These are phyloP conservation scores for Hirtodrosophila histrioides DNA, from an alignment of 2,888 invertebrate species.

Conservation along the genomic window DNA sequence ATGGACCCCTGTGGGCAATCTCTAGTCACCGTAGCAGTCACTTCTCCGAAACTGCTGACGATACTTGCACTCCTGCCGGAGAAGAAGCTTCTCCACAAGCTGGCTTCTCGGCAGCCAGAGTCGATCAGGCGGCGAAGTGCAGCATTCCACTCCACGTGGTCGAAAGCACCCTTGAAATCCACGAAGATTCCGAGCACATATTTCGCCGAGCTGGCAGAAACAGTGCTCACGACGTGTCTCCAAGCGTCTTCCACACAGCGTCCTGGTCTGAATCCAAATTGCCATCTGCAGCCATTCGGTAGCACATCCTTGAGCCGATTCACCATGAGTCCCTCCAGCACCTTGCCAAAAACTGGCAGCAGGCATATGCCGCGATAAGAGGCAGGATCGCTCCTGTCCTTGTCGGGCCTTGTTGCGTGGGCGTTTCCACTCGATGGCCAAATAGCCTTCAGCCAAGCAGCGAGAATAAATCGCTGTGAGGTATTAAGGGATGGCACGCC, in stretches of 20 bases:
- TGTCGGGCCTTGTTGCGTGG: conserved; percentile 17
- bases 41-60: conserved; percentile 19
- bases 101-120: conserved; percentile 21
- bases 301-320: conserved; percentile 12
- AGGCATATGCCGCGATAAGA: conserved; percentile 32
- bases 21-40: conserved; percentile 17
- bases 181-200: conserved; percentile 29
- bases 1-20: conserved; percentile 33
- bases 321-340: conserved; percentile 31
- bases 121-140: conserved; percentile 11
- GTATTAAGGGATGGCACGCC: conserved; percentile 20
- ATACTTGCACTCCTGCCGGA: conserved; percentile 22
- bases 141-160: conserved; percentile 30
- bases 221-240: conserved; percentile 12
- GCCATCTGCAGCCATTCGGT: conserved; percentile 16
- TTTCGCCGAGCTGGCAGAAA: conserved; percentile 14
- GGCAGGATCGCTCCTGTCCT: conserved; percentile 19
- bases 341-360: conserved; percentile 32
- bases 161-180: conserved; percentile 32
- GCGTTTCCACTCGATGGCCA: conserved; percentile 17
- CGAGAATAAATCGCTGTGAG: conserved; percentile 13
- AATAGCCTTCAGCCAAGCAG: conserved; percentile 6
- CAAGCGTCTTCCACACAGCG: conserved; percentile 31
- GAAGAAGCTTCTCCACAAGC: conserved; percentile 34
- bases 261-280: conserved; percentile 31